Evolutionary conservation across 2,888 invertebrate species (phyloP), one percentile per base, ranked within the genome.

Genomic region (Netelia virgata): DNA sequence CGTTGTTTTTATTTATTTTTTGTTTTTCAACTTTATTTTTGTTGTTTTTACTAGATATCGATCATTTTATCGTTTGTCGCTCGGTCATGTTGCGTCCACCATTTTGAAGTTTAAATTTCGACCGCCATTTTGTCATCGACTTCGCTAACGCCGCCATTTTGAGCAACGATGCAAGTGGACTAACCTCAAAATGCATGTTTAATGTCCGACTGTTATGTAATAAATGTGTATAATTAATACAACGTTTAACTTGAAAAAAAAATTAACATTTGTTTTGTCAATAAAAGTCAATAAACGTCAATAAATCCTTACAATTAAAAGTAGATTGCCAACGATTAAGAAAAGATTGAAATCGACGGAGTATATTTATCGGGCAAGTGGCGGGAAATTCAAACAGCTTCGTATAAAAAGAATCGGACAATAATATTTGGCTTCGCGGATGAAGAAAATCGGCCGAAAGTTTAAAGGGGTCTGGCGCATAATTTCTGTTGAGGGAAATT

Each of bases 301-400:
- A 8, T 36, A 23, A 23, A 50, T 11, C n/a, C 3, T 2, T 41
- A 5, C 41, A 20, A 18, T 11, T 18, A 9, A 55, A 72, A 72
- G 10, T 41, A n/a, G 10, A 43, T 3, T 16, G 6, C 10, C 36
- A 57, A n/a, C 14, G 16, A 61, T 18, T 10, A 18, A 64, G 50
- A 74, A 64, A 14, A 14, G 16, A 2, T 57, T 16, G 6, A 18
- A 57, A 57, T 18, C 6, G 9, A 16, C 23, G 61, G 47, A 20
- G 47, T 63, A 74, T 53, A 74, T 55, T 28, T 11, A 74, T 41
- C 5, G 68, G 28, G 47, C 76, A 76, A 23, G 1, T 23, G 28
- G 8, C 36, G 55, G 41, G 18, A 57, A 20, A 57, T 57, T 57
- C 20, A 57, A 57, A 55, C 11, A 55, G 10, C n/a, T 64, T 63